Base-by-base conservation (phyloP, 2,113 vertebrate species). In the Megatriorchis doriae region DNA sequence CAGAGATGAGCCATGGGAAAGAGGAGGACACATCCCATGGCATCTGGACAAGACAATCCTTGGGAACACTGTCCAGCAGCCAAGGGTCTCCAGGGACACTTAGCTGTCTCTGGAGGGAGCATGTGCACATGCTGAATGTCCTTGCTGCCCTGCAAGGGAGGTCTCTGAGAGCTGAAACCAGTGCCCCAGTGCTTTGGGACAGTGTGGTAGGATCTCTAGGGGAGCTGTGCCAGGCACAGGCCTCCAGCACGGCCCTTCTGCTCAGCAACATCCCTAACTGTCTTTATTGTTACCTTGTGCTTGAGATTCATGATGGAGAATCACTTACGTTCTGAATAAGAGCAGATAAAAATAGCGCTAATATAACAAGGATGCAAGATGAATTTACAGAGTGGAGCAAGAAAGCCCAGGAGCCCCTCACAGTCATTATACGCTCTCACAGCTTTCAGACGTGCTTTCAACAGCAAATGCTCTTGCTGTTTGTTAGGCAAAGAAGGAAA, bases 311-410 rank as follows among this genome's bases (percentile, higher is more conserved):
- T 58, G 58, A 55, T 50, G 82, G 67, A 97, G 66, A 88, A 80
- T 77, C 75, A 50, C 36, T 96, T 62, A 55, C 7, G 48, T 66
- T 93, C 53, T 31, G 88, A 94, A 66, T 80, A 93, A 86, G 50
- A 97, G 75, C 79, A 86, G 79, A 82, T 93, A 94, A 97, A 96
- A 88, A 96, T 95, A 97, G 79, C 11, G 16, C 82, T 77, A 58
- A 94, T 78, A 31, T 66, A 88, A 66, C 74, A 58, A 70, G 58
- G 62, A 92, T 71, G 82, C 92, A 63, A 83, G 42, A 94, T 47
- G 36, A 91, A 82, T 74, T 85, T 90, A 84, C 66, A 16, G 79
- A 94, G 62, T 26, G 22, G 21, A 94, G 70, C 36, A 68, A 95
- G 88, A 92, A 88, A 94, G 73, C 82, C 67, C 82, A 95, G 88